Conservation (phyloP, 2,113 vertebrate species). For the Lethenteron reissneri region DNA sequence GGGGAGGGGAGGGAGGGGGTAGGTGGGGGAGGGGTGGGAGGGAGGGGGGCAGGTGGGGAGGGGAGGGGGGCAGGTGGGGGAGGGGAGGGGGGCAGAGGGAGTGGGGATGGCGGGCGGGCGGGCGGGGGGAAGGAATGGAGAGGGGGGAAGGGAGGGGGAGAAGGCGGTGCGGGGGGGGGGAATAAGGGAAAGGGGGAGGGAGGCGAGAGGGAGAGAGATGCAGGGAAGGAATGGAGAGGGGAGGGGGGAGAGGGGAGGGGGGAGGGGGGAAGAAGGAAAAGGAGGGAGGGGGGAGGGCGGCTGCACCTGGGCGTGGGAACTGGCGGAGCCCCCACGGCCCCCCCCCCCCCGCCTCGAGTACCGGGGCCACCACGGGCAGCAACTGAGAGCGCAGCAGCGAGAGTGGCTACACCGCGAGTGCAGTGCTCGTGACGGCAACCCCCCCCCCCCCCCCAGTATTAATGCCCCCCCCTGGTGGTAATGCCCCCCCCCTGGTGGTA, state of each 20-base stretch:
- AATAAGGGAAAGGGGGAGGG: too few relatives aligned
- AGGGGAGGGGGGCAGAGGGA: slow-evolving; percentile 7
- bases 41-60: neutral
- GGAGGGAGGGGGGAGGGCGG: neutral
- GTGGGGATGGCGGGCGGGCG: neutral
- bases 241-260: slow-evolving; percentile 1
- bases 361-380: too few relatives aligned
- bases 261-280: neutral
- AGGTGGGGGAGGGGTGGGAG: slow-evolving; percentile 2
- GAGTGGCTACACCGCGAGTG: too few relatives aligned
- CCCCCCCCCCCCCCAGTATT: too few relatives aligned
- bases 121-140: neutral
- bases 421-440: too few relatives aligned
- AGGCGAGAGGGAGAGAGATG: slow-evolving; percentile 6
- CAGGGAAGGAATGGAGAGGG: slow-evolving; percentile 11
- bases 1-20: too few relatives aligned
- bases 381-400: too few relatives aligned
- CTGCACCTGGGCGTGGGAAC: too few relatives aligned
- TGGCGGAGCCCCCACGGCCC: neutral
- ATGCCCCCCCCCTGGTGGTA: too few relatives aligned
- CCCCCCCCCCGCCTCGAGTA: neutral
- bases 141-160: neutral
- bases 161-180: neutral
- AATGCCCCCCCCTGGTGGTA: too few relatives aligned
- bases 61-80: neutral